Percentiles rank a stretch among this genome's conserved stretches.
Evolutionary conservation across 2,797 vertebrate species (phyloP).

Genomic region (Melanotaenia boesemani): DNA sequence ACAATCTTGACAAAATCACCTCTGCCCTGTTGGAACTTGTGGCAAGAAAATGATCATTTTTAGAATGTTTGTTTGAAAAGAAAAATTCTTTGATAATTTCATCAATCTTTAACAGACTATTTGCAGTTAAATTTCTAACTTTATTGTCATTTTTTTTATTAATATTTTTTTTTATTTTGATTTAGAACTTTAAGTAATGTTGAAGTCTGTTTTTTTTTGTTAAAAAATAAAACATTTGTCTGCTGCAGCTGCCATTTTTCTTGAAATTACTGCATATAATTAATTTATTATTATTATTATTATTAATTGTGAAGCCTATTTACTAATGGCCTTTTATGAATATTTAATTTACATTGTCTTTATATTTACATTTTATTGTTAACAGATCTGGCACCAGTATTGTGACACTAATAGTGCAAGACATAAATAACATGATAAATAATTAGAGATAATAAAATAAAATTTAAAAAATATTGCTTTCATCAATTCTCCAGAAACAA

Average conservation of each 20-base stretch:
- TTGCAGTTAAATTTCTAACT: background rate
- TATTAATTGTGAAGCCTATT: background rate
- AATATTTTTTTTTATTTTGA: slow-evolving; percentile 3
- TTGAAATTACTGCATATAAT: background rate
- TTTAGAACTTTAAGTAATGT: slow-evolving; percentile 13
- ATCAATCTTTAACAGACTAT: background rate
- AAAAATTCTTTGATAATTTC: background rate
- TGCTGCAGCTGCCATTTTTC: slow-evolving; percentile 3
- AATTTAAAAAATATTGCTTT: background rate
- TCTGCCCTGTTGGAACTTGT: slow-evolving; percentile 80
- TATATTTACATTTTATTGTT: background rate
- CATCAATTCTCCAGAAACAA: background rate
- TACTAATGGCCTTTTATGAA: background rate
- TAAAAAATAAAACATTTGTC: slow-evolving; percentile 43
- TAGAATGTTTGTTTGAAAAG: background rate
- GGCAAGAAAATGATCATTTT: slow-evolving; percentile 64
- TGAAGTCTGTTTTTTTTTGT: background rate
- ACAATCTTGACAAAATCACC: slow-evolving; percentile 78
- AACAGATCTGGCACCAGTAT: background rate
- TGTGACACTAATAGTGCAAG: background rate
- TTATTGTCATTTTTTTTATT: background rate
- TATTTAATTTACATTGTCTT: background rate
- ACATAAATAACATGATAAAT: background rate
- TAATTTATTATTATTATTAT: background rate
- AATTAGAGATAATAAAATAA: too few relatives aligned